Evolutionary conservation across 2,113 vertebrate species (phyloP), one percentile per base, ranked within the genome.

Genomic region (Acrocephalus kingi): DNA sequence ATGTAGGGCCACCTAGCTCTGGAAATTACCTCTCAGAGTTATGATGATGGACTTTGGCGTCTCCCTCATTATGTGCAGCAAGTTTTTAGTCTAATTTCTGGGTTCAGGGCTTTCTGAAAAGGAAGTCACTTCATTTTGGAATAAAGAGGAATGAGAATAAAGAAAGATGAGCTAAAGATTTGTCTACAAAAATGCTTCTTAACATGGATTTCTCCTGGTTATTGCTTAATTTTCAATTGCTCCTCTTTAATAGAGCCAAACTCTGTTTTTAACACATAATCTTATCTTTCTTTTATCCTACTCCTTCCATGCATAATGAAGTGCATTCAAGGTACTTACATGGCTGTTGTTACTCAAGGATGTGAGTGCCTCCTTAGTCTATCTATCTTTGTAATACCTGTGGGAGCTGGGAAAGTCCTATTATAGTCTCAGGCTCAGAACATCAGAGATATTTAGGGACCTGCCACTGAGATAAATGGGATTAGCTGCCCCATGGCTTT

Each of bases 391-490:
- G 20, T 62, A 85, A 96, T 85, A 88, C 75, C 87, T 85, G 67
- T 23, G 82, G 75, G 79, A 96, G 71, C 84, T 80, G 61, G 82
- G 33, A 80, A 90, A 90, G 82, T 90, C 90, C 90, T 94, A 94
- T 94, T 87, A 93, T 16, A 67, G 46, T 68, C 81, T 79, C 37
- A 24, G 84, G 46, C 78, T 79, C 75, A 21, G 59, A 93, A 92
- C 79, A 93, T 77, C 84, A 93, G 62, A 69, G 75, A 94, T 83
- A 93, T 95, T 96, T 96, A 97, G 68, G 39, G 82, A 73, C 87
- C 91, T 96, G 91, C 66, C 95, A 95, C 49, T 37, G 87, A 96
- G 94, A 96, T 84, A 96, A 96, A 96, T 94, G 81, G 87, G 84
- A 95, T 91, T 91, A 94, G 54, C 46, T 87, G 89, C 54, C 89